Percentiles rank a stretch among this genome's conserved stretches.
phyloP scores from a whole-genome alignment of 1,140 invertebrate species.

The Neodiprion fabricii region DNA sequence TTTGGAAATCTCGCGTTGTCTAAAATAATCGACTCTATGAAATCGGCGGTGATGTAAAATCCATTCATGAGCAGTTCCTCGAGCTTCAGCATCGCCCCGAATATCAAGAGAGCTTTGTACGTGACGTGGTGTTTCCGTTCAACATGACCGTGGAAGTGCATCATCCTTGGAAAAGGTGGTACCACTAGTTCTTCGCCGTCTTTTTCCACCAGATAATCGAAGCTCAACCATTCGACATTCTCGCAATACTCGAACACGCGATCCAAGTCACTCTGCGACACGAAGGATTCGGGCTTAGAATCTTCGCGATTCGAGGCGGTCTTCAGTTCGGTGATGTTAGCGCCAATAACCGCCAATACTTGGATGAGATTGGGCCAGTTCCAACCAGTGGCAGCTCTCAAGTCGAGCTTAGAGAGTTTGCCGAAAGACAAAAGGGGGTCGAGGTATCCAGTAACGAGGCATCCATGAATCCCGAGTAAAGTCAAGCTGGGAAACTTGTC shows the following conservation, averaged over 20 bases:
- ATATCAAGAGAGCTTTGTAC: neutral
- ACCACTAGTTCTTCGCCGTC: neutral
- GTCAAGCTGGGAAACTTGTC: neutral
- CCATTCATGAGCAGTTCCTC: neutral
- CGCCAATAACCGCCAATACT: neutral
- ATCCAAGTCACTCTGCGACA: slow-evolving; percentile 7
- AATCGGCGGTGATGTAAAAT: neutral
- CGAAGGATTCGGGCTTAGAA: neutral
- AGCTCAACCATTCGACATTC: neutral
- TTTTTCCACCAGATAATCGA: neutral
- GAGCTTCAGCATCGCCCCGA: neutral
- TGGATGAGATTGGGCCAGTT: neutral
- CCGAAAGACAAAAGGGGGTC: neutral
- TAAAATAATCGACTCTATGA: neutral
- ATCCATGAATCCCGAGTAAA: neutral
- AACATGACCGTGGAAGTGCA: neutral
- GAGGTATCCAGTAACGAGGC: neutral
- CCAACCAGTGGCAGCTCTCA: neutral
- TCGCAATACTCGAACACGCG: neutral
- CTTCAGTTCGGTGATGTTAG: neutral
- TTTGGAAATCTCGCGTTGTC: neutral
- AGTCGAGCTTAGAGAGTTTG: neutral
- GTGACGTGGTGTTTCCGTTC: neutral
- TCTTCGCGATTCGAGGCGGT: neutral
- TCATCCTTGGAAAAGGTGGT: neutral